Evolutionary conservation across 2,113 vertebrate species (phyloP), one percentile per base, ranked within the genome.

Genomic region (Galemys pyrenaicus): DNA sequence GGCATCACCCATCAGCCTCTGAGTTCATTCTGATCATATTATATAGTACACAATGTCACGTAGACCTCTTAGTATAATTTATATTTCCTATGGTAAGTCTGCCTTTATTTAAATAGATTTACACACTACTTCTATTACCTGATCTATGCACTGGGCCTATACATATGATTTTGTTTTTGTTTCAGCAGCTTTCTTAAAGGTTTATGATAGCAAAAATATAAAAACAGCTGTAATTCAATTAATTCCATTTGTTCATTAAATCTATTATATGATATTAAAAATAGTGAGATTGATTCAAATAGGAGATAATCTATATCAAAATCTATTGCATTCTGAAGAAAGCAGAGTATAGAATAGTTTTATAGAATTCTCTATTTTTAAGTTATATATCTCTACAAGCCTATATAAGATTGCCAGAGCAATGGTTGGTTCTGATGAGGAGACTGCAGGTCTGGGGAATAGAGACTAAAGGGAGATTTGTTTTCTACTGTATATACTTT

Each of bases 181-280:
- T 78, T 5, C 26, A 89, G 46, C 28, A 84, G 9, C 17, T 58
- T 91, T 82, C 46, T 88, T 82, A 96, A 46, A 81, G 35, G 35
- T 65, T 51, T 49, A 3, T n/a, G 19, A 56, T 56, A 88, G 22
- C 20, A 84, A 82, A 83, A 89, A 74, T 64, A 56, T 51, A 19
- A 74, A 89, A 58, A 88, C 1, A 64, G 22, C 4, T 2, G 65
- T 81, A 91, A 44, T 71, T 13, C 68, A 89, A 65, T 77, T 91
- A 91, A 91, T 87, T 93, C n/a, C 1, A 64, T n/a, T 60, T 71
- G 49, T 39, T 1, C 35, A 89, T 16, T 92, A 70, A 94, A 44
- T 54, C 60, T 78, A 37, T 41, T 51, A 67, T 87, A 10, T 70
- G 37, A 71, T 7, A 71, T 88, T 60, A 77, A 94, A 91, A 83